These are phyloP conservation scores for Lasioglossum calceatum DNA, from an alignment of 2,888 invertebrate species.

Conservation along the genomic window DNA sequence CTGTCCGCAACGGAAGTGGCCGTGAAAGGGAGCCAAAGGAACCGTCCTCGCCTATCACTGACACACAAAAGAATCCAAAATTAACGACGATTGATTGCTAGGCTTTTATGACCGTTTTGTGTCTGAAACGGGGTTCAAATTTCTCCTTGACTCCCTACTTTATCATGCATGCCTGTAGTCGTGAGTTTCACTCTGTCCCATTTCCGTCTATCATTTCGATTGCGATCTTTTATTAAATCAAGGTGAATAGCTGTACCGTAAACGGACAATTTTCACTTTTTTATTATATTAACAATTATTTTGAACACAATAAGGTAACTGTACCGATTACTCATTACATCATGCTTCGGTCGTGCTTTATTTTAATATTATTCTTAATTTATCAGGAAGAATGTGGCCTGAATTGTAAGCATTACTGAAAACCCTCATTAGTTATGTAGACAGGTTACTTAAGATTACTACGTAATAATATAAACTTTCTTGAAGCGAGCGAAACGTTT, in stretches of 20 bases:
- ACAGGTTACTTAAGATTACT: too few relatives aligned
- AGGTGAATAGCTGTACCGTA: neutral
- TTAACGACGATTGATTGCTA: slow-evolving; percentile 50
- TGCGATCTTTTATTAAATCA: neutral
- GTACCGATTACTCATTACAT: too few relatives aligned
- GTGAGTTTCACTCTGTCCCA: neutral
- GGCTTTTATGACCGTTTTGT: slow-evolving; percentile 17
- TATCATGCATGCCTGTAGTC: neutral
- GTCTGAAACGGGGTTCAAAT: neutral
- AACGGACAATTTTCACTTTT: neutral
- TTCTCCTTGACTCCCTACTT: neutral
- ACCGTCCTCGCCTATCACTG: slow-evolving; percentile 38
- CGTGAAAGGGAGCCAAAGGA: slow-evolving; percentile 28
- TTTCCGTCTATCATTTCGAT: neutral
- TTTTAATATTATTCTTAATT: too few relatives aligned
- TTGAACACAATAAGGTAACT: too few relatives aligned
- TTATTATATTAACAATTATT: neutral
- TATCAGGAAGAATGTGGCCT: too few relatives aligned
- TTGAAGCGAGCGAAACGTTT: too few relatives aligned
- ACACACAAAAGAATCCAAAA: slow-evolving; percentile 56
- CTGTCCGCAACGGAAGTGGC: slow-evolving; percentile 29
- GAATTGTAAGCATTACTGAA: too few relatives aligned
- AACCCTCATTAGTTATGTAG: too few relatives aligned
- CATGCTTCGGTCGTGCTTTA: too few relatives aligned
- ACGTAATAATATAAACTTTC: too few relatives aligned